Conservation (phyloP, 1,140 invertebrate genomes). For the Cardiocondyla obscurior region DNA sequence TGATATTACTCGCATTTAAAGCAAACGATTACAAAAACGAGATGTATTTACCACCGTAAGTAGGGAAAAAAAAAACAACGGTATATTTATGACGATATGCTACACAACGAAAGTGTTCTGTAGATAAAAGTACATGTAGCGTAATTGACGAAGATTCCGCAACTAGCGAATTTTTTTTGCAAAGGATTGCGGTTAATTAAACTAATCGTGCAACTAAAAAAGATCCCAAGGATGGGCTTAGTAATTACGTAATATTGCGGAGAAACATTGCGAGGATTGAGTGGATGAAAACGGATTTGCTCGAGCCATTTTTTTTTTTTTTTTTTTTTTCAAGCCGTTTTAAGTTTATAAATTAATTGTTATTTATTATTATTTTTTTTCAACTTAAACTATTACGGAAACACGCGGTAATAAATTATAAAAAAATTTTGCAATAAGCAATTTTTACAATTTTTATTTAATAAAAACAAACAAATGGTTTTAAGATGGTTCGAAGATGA, state of each 20-base stretch:
- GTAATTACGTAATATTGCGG: background rate
- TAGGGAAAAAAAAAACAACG: background rate
- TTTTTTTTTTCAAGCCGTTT: constrained; percentile 19
- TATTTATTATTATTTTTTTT: background rate
- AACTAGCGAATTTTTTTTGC: background rate
- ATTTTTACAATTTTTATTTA: background rate
- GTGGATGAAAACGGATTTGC: background rate
- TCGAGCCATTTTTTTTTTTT: too few relatives aligned
- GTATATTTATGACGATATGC: constrained; percentile 6
- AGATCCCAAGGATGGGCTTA: background rate
- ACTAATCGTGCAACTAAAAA: background rate
- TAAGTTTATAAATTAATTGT: background rate
- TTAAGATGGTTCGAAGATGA: constrained; percentile 9
- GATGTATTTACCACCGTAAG: background rate
- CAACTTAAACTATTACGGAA: background rate
- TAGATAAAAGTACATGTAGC: constrained; percentile 30
- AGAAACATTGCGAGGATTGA: background rate
- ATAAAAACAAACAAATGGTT: background rate
- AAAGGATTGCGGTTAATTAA: background rate
- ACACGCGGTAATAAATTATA: background rate
- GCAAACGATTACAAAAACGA: background rate
- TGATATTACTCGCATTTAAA: constrained; percentile 22
- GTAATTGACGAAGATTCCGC: background rate
- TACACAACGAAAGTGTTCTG: constrained; percentile 50
- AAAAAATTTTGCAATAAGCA: background rate